phyloP scores from a whole-genome alignment of 1,140 invertebrate species.

The Arion vulgaris region DNA sequence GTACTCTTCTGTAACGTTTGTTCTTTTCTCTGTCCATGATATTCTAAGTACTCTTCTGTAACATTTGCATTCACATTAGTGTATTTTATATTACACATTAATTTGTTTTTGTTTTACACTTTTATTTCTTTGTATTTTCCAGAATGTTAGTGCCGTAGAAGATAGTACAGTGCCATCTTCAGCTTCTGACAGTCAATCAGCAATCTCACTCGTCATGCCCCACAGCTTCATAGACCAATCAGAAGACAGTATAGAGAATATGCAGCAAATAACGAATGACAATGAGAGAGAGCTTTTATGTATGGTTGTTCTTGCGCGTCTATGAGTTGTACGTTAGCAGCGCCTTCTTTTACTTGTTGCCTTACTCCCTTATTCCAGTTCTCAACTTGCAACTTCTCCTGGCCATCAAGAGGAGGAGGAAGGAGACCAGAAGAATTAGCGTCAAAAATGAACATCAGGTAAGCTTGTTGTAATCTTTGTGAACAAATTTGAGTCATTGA shows the following conservation, averaged over 20 bases:
- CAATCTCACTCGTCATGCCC: neutral
- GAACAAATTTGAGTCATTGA: neutral
- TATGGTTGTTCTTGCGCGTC: slow-evolving; percentile 31
- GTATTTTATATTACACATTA: too few relatives aligned
- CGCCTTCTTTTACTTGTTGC: slow-evolving; percentile 47
- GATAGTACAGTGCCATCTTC: neutral
- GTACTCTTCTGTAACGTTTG: too few relatives aligned
- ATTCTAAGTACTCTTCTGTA: too few relatives aligned
- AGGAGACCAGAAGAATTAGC: slow-evolving; percentile 54
- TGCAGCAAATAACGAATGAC: neutral
- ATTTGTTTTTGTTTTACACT: neutral
- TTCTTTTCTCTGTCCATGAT: too few relatives aligned
- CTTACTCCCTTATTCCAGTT: slow-evolving; percentile 45
- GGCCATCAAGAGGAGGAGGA: slow-evolving; percentile 74
- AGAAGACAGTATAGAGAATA: neutral
- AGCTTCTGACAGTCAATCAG: too few relatives aligned
- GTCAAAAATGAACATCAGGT: slow-evolving; percentile 71
- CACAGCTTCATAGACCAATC: neutral
- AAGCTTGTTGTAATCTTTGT: neutral
- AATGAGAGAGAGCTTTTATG: slow-evolving; percentile 1
- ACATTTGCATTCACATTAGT: too few relatives aligned
- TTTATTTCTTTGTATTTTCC: neutral
- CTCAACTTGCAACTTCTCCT: slow-evolving; percentile 78
- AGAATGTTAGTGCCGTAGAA: neutral
- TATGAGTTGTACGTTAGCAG: slow-evolving; percentile 49